Evolutionary conservation across 2,113 vertebrate genomes (phyloP).

Genomic region (Phalacrocorax carbo): DNA sequence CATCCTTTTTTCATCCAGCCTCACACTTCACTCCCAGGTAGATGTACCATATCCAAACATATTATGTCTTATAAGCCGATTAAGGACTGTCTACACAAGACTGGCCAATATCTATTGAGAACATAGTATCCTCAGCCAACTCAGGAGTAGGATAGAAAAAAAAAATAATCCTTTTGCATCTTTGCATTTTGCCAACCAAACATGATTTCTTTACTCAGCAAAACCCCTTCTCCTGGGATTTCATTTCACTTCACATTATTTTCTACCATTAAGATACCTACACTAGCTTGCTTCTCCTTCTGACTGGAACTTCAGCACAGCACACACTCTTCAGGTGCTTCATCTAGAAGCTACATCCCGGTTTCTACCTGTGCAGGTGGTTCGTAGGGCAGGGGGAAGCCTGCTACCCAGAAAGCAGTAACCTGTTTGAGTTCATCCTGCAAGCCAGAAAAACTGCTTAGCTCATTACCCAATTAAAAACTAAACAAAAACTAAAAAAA

Average conservation of each 20-base stretch:
- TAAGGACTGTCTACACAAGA: not conserved
- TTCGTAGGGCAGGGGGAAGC: not conserved
- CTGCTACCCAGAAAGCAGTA: conserved; percentile 48
- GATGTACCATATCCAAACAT: not conserved
- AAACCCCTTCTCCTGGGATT: not conserved
- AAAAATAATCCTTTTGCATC: not conserved
- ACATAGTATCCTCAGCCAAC: not conserved
- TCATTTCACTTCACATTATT: not conserved
- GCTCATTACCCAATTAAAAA: conserved; percentile 72
- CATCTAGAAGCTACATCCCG: conserved; percentile 39
- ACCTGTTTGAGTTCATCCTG: conserved; percentile 39
- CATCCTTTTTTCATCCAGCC: conserved; percentile 9
- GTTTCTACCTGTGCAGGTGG: conserved; percentile 54
- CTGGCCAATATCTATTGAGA: not conserved
- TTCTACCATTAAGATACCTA: conserved; percentile 20
- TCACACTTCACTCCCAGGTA: conserved; percentile 1
- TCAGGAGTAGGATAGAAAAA: not conserved
- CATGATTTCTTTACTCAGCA: not conserved
- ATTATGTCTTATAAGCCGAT: not conserved
- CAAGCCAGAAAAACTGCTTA: conserved; percentile 65
- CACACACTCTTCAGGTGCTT: conserved; percentile 19
- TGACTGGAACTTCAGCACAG: conserved; percentile 1
- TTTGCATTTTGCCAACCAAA: not conserved
- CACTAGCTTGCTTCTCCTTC: conserved; percentile 5
- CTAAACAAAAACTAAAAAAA: conserved; percentile 66